Evolutionary conservation across 2,113 vertebrate species (phyloP).

Genomic region (Pterocles burchelli): DNA sequence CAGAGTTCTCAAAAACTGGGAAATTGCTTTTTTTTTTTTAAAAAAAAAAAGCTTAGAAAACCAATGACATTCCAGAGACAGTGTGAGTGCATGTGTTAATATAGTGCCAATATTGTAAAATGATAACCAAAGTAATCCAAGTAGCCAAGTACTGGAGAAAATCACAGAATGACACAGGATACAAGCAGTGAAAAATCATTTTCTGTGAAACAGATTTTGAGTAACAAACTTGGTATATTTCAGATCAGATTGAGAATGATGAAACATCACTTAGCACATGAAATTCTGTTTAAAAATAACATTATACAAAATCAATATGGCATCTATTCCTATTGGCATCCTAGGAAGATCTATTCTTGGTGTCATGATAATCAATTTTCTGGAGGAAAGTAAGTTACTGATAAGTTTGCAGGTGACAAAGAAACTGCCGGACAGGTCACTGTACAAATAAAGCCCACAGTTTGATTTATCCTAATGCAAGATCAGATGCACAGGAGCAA

Average conservation of each 20-base stretch:
- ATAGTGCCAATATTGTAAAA: background rate
- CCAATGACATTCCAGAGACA: background rate
- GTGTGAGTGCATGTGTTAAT: background rate
- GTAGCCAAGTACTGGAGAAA: background rate
- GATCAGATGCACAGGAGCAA: background rate
- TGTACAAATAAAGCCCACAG: background rate
- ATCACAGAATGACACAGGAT: background rate
- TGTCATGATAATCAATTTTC: background rate
- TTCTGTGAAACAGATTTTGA: background rate
- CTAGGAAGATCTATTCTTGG: background rate
- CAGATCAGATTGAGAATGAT: background rate
- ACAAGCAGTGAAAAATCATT: background rate
- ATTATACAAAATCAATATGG: background rate
- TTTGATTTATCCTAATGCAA: background rate
- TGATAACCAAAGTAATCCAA: background rate
- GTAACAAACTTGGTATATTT: background rate
- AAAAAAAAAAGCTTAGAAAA: background rate
- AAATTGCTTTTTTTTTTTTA: background rate
- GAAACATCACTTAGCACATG: background rate
- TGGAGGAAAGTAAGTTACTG: background rate
- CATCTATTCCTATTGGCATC: background rate
- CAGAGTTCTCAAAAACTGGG: background rate
- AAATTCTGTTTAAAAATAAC: conserved; percentile 18
- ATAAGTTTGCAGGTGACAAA: background rate
- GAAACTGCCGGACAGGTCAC: background rate